Evolutionary conservation across 1,140 invertebrate genomes (phyloP), one percentile per base, ranked within the genome.

Genomic region (Orussus abietinus): DNA sequence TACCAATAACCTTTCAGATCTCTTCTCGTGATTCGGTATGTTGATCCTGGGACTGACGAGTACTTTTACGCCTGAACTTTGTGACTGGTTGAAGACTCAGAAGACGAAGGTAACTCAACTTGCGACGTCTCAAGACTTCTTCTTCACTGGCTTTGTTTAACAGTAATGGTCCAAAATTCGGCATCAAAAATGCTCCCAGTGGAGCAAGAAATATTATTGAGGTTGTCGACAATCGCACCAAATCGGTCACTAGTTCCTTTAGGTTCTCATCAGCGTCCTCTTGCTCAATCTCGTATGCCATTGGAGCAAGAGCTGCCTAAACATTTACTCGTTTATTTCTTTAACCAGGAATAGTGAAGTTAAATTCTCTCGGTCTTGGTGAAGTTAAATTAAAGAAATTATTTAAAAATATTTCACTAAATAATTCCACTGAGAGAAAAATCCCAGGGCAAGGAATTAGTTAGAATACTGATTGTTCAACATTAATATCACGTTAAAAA

Each of bases 301-400:
- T 61, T 10, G 68, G 67, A 9, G 59, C 67, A 9, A 72, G 35
- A 4, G 62, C 67, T 11, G 68, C 68, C 67, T 71, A 15, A 22
- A 46, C 20, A n/a, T 14, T 9, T 12, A n/a, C n/a, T 25, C 22
- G n/a, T 25, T 25, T 7, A 25, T 7, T 25, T n/a, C 6, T 6
- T 25, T 25, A 25, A 25, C 6, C 22, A 25, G 22, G 6, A 25
- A 25, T 25, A 25, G 22, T 7, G 22, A 25, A 25, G n/a, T 25
- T 6, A n/a, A 25, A 25, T 25, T 7, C n/a, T 25, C 22, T 25
- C 6, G 6, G 22, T 7, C 22, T n/a, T n/a, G n/a, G n/a, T n/a
- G n/a, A n/a, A n/a, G n/a, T n/a, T n/a, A n/a, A n/a, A n/a, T n/a
- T n/a, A n/a, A n/a, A 10, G 34, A 21, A 48, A 21, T 38, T 28